Evolutionary conservation across 2,888 invertebrate genomes (phyloP), one percentile per base, ranked within the genome.

Genomic region (Metellina segmentata): DNA sequence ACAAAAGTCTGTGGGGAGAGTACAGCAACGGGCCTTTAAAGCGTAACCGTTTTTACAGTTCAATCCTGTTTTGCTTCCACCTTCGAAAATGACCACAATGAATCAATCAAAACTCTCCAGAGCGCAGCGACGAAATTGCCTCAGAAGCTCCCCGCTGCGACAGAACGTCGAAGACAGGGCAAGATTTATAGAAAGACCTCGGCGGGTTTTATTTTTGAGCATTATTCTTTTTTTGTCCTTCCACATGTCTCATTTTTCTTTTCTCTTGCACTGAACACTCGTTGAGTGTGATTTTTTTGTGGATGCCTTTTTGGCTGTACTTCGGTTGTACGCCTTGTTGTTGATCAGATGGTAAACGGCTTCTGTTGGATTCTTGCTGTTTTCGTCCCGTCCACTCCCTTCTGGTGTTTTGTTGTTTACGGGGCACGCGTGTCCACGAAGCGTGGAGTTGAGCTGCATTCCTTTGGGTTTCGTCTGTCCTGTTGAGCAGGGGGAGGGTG

Each of bases 111-210:
- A 81, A 49, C 49, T 71, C 48, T 77, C 74, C 49, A 20, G 19
- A 61, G 49, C 77, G 61, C 74, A 49, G 87, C 91, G 91, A 91
- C 91, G 91, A 91, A 91, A 91, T 91, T 91, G 87, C 91, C 87
- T 91, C 83, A 49, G 91, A 49, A 77, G 86, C 52, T 87, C 87
- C 91, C 91, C 51, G 78, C 87, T 48, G 86, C 77, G 90, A 86
- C 90, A 81, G 85, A 79, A 51, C 86, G 81, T 91, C 86, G 90
- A 91, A 91, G 86, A 91, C 86, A 86, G 82, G 75, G n/a, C 72
- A 87, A 91, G 91, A 91, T 91, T 91, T 91, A 91, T 91, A 83
- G 81, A 77, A 91, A 71, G 77, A 70, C 61, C 8, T 74, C 16
- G 6, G 52, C n/a, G n/a, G 19, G 49, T 72, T 71, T 52, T 75